These are phyloP conservation scores for Sebastes itinus DNA, from an alignment of 2,797 vertebrate genomes.

Conservation along the genomic window DNA sequence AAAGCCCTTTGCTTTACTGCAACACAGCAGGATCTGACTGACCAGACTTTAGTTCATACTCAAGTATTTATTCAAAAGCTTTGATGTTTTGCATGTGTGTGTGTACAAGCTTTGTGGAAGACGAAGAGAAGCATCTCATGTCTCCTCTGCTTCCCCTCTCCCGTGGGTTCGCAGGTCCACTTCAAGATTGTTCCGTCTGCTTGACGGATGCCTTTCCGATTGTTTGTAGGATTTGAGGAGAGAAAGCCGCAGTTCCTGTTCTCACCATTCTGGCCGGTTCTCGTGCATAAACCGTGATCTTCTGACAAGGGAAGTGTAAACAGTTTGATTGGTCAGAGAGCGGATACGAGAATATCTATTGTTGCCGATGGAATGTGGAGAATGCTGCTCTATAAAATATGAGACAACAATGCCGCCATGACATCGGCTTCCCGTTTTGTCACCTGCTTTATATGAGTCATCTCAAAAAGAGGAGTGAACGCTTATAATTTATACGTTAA, in stretches of 20 bases:
- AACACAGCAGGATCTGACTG: slow-evolving; percentile 35
- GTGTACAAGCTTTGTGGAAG: slow-evolving; percentile 23
- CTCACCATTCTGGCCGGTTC: slow-evolving; percentile 62
- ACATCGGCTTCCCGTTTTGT: slow-evolving; percentile 26
- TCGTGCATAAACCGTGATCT: slow-evolving; percentile 63
- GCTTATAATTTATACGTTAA: neutral
- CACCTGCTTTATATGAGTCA: slow-evolving; percentile 13
- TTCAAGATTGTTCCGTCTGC: slow-evolving; percentile 8
- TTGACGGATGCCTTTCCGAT: slow-evolving; percentile 29
- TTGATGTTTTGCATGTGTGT: slow-evolving; percentile 43
- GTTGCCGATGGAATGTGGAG: slow-evolving; percentile 66
- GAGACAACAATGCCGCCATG: slow-evolving; percentile 26
- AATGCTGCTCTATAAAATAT: slow-evolving; percentile 62
- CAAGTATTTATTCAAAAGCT: slow-evolving; percentile 37
- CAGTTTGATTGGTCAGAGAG: slow-evolving; percentile 55
- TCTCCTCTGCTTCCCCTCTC: slow-evolving; percentile 47
- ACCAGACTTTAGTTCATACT: slow-evolving; percentile 46
- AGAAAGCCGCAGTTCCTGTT: slow-evolving; percentile 66
- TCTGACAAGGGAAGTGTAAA: slow-evolving; percentile 68
- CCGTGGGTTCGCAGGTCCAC: neutral
- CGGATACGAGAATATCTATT: slow-evolving; percentile 66
- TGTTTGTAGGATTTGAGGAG: slow-evolving; percentile 53
- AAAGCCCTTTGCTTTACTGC: slow-evolving; percentile 53
- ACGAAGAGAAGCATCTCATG: slow-evolving; percentile 35
- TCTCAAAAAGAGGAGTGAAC: neutral